Conservation (phyloP, 2,888 invertebrate genomes). For the Caenorhabditis sp. region DNA sequence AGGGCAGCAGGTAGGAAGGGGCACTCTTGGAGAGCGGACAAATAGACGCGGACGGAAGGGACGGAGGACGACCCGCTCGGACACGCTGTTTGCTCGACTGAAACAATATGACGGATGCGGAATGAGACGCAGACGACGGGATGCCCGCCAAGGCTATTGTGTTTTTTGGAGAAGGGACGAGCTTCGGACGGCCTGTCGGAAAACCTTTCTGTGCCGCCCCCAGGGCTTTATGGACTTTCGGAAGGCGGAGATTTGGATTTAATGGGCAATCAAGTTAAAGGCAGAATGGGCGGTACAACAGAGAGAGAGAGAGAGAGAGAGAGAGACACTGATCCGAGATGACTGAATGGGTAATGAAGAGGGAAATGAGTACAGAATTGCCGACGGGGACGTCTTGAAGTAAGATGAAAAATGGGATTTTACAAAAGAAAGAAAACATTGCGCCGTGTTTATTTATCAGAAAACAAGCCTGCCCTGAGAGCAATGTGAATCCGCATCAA, state of each 20-base stretch:
- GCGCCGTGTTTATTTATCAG: too few relatives aligned
- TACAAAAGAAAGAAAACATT: too few relatives aligned
- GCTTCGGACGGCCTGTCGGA: not conserved
- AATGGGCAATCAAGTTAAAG: slow-evolving; percentile 48
- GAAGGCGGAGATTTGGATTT: slow-evolving; percentile 45
- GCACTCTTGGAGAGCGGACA: slow-evolving; percentile 32
- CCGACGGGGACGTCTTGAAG: too few relatives aligned
- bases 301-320: slow-evolving; percentile 2
- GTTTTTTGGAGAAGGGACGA: slow-evolving; percentile 13
- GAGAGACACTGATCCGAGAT: slow-evolving; percentile 18
- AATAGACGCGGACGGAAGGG: slow-evolving; percentile 32
- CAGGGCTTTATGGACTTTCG: slow-evolving; percentile 38
- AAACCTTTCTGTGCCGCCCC: not conserved
- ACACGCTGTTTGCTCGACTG: slow-evolving; percentile 53
- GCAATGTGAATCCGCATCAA: too few relatives aligned
- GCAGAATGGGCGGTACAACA: not conserved
- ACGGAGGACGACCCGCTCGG: slow-evolving; percentile 11
- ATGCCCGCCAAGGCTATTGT: slow-evolving; percentile 37
- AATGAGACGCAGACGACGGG: slow-evolving; percentile 1
- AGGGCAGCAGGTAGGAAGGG: too few relatives aligned
- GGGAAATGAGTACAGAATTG: too few relatives aligned
- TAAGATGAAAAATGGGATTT: too few relatives aligned
- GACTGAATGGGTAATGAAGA: slow-evolving; percentile 4
- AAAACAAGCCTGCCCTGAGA: too few relatives aligned
- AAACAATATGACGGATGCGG: slow-evolving; percentile 34